Evolutionary conservation across 2,797 vertebrate species (phyloP).

Genomic region (Platalea minor): DNA sequence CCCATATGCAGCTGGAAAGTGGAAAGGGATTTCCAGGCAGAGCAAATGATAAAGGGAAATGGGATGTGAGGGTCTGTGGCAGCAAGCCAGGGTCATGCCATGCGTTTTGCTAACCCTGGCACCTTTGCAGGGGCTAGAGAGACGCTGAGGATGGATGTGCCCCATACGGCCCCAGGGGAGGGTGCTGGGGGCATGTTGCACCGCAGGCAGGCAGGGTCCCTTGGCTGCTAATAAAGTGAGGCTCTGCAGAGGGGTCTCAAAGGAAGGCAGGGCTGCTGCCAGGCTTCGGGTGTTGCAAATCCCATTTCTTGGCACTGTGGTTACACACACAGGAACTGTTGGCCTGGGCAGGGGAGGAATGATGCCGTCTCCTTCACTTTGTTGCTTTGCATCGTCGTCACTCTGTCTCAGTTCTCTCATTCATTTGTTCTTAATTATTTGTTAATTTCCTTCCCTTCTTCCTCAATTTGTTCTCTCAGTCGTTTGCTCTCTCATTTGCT

Average conservation of each 20-base stretch:
- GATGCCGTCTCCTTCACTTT: neutral
- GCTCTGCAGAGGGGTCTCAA: neutral
- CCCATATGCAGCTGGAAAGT: conserved; percentile 19
- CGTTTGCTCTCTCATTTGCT: conserved; percentile 32
- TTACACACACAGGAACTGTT: neutral
- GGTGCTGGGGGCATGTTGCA: neutral
- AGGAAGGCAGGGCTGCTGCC: neutral
- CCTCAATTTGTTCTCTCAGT: conserved; percentile 57
- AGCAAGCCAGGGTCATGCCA: neutral
- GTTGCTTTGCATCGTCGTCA: neutral
- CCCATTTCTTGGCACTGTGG: neutral
- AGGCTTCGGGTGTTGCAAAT: neutral
- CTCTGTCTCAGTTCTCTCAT: conserved; percentile 17
- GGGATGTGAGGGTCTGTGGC: neutral
- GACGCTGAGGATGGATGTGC: neutral
- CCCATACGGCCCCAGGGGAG: neutral
- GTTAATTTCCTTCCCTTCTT: conserved; percentile 64
- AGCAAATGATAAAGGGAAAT: neutral
- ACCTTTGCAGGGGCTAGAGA: neutral
- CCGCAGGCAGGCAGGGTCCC: neutral
- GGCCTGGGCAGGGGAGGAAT: neutral
- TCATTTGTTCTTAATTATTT: conserved; percentile 63
- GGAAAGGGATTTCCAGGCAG: conserved; percentile 27
- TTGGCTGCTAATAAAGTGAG: neutral
- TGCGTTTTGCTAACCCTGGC: neutral